Evolutionary conservation across 2,888 invertebrate species (phyloP).

Genomic region (Anoplius nigerrimus): DNA sequence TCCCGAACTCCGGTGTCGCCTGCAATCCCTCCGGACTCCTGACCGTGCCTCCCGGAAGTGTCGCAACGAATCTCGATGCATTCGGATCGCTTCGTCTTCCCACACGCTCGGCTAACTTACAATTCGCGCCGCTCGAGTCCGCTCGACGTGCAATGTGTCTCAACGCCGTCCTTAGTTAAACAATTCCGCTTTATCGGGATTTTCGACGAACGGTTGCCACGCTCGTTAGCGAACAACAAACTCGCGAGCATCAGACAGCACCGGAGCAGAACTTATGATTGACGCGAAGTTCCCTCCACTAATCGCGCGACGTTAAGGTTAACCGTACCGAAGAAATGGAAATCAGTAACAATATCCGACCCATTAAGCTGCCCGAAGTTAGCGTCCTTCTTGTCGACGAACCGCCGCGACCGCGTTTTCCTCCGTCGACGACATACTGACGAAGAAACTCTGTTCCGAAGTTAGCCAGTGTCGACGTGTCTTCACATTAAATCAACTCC

Average conservation of each 20-base stretch:
- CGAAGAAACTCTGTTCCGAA: slow-evolving; percentile 42
- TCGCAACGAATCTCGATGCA: slow-evolving; percentile 50
- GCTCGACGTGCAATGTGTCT: slow-evolving; percentile 37
- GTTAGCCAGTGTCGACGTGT: slow-evolving; percentile 26
- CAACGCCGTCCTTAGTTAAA: no score
- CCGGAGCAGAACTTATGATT: no score
- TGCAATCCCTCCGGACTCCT: slow-evolving; percentile 60
- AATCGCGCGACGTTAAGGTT: background rate
- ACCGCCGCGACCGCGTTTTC: slow-evolving; percentile 36
- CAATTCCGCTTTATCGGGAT: slow-evolving; percentile 22
- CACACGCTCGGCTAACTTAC: slow-evolving; percentile 52
- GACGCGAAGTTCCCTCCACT: no score
- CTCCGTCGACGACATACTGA: slow-evolving; percentile 43
- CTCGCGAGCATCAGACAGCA: background rate
- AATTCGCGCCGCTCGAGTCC: slow-evolving; percentile 54
- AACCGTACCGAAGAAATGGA: background rate
- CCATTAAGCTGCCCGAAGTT: slow-evolving; percentile 47
- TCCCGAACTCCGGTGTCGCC: slow-evolving; percentile 48
- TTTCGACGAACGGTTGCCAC: slow-evolving; percentile 5
- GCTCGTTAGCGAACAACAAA: slow-evolving; percentile 8
- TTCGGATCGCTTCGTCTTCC: slow-evolving; percentile 53
- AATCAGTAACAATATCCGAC: slow-evolving; percentile 23
- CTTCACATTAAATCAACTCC: slow-evolving; percentile 36
- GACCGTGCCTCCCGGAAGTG: slow-evolving; percentile 54
- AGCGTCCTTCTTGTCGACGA: slow-evolving; percentile 41